Percentiles rank a stretch among this genome's conserved stretches.
These are phyloP conservation scores for Theretra japonica DNA, from an alignment of 2,888 invertebrate species.

Conservation along the genomic window DNA sequence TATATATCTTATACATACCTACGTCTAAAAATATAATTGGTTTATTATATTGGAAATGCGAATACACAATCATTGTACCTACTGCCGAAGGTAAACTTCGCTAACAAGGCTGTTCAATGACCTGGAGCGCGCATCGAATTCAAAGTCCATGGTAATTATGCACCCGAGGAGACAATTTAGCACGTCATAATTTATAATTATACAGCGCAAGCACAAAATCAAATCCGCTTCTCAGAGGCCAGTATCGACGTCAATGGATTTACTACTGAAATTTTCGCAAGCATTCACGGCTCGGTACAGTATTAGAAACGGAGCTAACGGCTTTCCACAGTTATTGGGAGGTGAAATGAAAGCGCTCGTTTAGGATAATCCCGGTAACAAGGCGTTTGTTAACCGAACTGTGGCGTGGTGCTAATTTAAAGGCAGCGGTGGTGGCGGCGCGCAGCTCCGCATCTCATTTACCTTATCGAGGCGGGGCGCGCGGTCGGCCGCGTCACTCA, in stretches of 20 bases:
- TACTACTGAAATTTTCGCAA: background rate
- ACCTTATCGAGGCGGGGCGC: conserved; percentile 72
- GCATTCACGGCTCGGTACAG: background rate
- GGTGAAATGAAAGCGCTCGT: conserved; percentile 36
- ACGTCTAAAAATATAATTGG: no score
- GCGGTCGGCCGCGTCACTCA: conserved; percentile 75
- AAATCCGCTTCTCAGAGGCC: background rate
- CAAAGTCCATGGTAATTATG: no score
- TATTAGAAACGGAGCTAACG: background rate
- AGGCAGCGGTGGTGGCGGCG: conserved; percentile 35
- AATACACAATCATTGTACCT: no score
- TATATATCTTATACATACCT: no score
- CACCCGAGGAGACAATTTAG: no score
- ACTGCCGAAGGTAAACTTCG: no score
- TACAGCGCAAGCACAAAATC: no score
- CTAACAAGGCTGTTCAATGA: no score
- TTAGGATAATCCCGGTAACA: conserved; percentile 69
- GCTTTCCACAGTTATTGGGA: conserved; percentile 27
- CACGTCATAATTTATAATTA: no score
- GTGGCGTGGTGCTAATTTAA: conserved; percentile 65
- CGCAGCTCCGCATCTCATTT: conserved; percentile 71
- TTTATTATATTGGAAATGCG: no score
- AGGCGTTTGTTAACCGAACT: conserved; percentile 64
- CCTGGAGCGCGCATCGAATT: no score
- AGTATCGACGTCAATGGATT: background rate